Evolutionary conservation across 2,797 vertebrate species (phyloP).

Genomic region (Hydrocynus forskahlii): DNA sequence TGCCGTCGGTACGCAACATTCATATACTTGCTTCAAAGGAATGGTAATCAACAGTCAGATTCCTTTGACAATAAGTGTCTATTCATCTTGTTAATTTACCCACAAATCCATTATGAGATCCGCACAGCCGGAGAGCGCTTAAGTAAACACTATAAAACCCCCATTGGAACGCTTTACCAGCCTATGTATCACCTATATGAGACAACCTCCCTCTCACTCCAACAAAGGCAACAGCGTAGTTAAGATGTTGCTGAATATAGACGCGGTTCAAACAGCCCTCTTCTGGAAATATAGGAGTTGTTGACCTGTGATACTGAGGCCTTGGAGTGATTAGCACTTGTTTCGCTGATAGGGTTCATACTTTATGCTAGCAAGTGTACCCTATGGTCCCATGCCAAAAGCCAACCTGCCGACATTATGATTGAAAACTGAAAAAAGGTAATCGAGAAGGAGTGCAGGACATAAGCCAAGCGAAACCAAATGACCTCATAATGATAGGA

Average conservation of each 20-base stretch:
- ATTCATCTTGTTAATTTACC: conserved; percentile 57
- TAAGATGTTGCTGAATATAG: conserved; percentile 34
- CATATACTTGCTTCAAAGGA: conserved; percentile 36
- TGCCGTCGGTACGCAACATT: conserved; percentile 5
- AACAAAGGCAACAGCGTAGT: conserved; percentile 25
- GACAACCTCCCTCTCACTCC: conserved; percentile 32
- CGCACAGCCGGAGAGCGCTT: conserved; percentile 36
- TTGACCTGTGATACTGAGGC: conserved; percentile 4
- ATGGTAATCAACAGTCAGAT: conserved; percentile 50
- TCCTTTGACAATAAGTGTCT: conserved; percentile 49
- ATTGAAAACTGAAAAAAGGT: background rate
- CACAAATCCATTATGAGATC: conserved; percentile 46
- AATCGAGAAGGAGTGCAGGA: background rate
- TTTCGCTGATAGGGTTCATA: background rate
- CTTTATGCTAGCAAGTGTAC: background rate
- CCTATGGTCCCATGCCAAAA: background rate
- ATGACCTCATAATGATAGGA: too few species aligned
- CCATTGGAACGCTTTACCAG: conserved; percentile 40
- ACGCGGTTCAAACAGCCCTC: conserved; percentile 7
- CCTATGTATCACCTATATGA: conserved; percentile 42
- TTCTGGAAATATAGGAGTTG: conserved; percentile 26
- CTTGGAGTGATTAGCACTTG: background rate
- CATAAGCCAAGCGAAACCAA: background rate
- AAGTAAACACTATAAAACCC: conserved; percentile 51
- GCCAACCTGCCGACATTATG: background rate